Percentiles rank a stretch among this genome's conserved stretches.
These are phyloP conservation scores for Tuberolachnus salignus DNA, from an alignment of 2,888 invertebrate genomes.

Conservation along the genomic window DNA sequence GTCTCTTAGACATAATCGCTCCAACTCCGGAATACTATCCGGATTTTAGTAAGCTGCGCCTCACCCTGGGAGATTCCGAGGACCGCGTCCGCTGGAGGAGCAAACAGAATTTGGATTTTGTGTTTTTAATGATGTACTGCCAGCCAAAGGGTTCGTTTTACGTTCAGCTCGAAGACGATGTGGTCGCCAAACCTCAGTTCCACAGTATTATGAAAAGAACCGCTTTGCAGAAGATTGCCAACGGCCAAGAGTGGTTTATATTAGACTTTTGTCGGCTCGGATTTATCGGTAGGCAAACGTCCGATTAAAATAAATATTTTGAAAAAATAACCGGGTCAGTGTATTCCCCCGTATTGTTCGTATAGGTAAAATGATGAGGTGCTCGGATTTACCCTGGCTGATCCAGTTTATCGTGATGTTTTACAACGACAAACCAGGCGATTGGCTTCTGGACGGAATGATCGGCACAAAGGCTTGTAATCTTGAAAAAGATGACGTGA, in stretches of 20 bases:
- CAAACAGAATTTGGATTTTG: slow-evolving; percentile 92
- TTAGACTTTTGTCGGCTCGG: slow-evolving; percentile 93
- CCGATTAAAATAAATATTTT: neutral
- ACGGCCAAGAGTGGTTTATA: slow-evolving; percentile 84
- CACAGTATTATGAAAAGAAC: slow-evolving; percentile 84
- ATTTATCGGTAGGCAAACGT: slow-evolving; percentile 81
- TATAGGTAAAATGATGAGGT: slow-evolving; percentile 84
- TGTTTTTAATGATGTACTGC: slow-evolving; percentile 93
- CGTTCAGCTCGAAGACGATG: slow-evolving; percentile 92
- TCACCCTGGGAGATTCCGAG: slow-evolving; percentile 83
- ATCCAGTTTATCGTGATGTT: slow-evolving; percentile 94
- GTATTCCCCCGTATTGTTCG: no score
- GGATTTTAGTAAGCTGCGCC: slow-evolving; percentile 75
- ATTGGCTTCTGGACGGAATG: slow-evolving; percentile 92
- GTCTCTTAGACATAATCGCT: slow-evolving; percentile 86
- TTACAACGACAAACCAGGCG: slow-evolving; percentile 93
- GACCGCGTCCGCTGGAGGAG: slow-evolving; percentile 90
- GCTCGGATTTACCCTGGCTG: slow-evolving; percentile 82
- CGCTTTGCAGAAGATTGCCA: slow-evolving; percentile 76
- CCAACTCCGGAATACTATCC: slow-evolving; percentile 89
- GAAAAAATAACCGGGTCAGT: no score
- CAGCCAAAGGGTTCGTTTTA: slow-evolving; percentile 87
- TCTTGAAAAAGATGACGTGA: slow-evolving; percentile 75
- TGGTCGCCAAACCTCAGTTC: slow-evolving; percentile 83
- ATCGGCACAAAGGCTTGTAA: slow-evolving; percentile 89